Conservation (phyloP, 2,888 invertebrate genomes). For the Catocala nupta region DNA sequence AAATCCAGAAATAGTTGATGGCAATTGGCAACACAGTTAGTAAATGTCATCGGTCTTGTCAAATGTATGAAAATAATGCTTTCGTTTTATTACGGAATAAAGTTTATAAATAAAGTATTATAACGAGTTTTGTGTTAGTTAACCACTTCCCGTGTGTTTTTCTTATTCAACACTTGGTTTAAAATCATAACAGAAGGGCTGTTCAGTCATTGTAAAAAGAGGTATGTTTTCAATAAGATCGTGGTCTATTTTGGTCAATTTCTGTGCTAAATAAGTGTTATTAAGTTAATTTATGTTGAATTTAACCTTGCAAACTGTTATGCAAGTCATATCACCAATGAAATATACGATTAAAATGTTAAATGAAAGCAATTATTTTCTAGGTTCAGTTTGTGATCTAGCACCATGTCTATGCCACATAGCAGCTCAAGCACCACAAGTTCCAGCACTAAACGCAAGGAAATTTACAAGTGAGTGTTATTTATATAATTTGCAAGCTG, state of each 20-base stretch:
- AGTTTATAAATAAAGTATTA: conserved; percentile 43
- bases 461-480: conserved; percentile 83
- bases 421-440: conserved; percentile 83
- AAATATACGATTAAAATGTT: neutral
- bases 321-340: too few relatives aligned
- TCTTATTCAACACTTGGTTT: conserved; percentile 13
- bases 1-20: too few relatives aligned
- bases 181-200: conserved; percentile 11
- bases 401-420: conserved; percentile 83
- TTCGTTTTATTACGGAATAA: conserved; percentile 38
- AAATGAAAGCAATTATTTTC: conserved; percentile 11
- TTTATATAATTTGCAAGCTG: neutral
- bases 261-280: conserved; percentile 26
- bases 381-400: conserved; percentile 28
- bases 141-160: conserved; percentile 16
- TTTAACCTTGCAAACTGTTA: neutral
- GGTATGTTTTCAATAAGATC: conserved; percentile 33
- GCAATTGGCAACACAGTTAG: conserved; percentile 23
- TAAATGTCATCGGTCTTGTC: conserved; percentile 38
- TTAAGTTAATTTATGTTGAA: neutral
- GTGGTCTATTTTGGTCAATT: conserved; percentile 20
- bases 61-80: conserved; percentile 53
- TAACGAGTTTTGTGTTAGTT: conserved; percentile 21
- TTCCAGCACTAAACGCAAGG: conserved; percentile 84
- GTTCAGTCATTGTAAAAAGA: conserved; percentile 14